Base-by-base conservation (phyloP, 1,140 invertebrate species). In the Trichomalopsis sarcophagae region DNA sequence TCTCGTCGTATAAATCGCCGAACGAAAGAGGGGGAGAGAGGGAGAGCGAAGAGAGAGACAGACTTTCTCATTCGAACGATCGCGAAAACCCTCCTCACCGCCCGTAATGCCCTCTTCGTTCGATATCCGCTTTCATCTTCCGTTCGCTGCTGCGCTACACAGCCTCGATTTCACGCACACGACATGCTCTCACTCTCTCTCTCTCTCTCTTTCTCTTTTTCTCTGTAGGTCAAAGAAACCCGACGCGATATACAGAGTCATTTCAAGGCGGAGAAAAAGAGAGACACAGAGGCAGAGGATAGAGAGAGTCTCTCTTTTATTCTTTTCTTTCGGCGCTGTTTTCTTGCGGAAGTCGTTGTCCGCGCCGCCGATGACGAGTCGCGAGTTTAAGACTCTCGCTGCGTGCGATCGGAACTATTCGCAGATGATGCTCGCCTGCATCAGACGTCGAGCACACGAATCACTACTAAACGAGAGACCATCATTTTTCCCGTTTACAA, bases 1-100 rank as follows among this genome's bases (percentile, higher is more conserved):
- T 55, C 80, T 62, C 76, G 69, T 71, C 30, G 69, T 33, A 71
- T 71, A 71, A 71, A 71, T 71, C 69, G 30, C 2, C 36, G 36
- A 40, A 75, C 73, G 73, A 36, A 40, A 30, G 27, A 69, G 27
- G 2, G 13, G 17, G 2, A 55, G 50, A 62, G 55, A 62, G 55
- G 4, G 55, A 62, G 55, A 62, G 50, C 17, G 50, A 3, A 62
- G 55, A 21, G 55, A 11, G 27, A 30, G 23, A 71, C 69, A 71
- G 69, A 71, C 14, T 14, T 71, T 71, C 30, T 71, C 69, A 71
- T 62, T 71, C 69, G 69, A 27, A 27, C 30, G 33, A 71, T 71
- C 69, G 55, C 17, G 21, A 62, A 62, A 62, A 21, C 55, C 55
- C 21, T 62, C 55, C 55, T 62, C 55, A 9, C 55, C 21, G 17